phyloP scores from a whole-genome alignment of 2,797 vertebrate species.

The Enoplosus armatus region DNA sequence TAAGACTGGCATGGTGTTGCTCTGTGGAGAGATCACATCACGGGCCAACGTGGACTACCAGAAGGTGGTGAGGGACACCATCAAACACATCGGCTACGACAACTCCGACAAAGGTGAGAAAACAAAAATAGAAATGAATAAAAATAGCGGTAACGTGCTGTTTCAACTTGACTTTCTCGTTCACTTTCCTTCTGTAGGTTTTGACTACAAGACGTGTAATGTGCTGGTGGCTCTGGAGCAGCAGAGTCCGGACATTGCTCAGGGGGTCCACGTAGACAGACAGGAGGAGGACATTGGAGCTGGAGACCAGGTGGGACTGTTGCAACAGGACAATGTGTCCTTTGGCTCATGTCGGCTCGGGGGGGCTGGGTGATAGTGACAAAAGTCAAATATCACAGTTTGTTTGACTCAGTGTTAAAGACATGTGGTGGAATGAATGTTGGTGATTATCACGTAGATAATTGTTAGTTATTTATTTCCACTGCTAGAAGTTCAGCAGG shows the following conservation, averaged over 20 bases:
- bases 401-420: neutral
- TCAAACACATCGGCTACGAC: conserved; percentile 96
- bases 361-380: neutral
- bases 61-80: conserved; percentile 94
- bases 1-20: conserved; percentile 98
- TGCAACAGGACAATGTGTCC: neutral
- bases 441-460: neutral
- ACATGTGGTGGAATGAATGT: neutral
- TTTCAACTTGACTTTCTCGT: neutral
- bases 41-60: conserved; percentile 95
- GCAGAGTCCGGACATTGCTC: conserved; percentile 98
- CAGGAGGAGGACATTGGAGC: conserved; percentile 96
- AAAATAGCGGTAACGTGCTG: neutral
- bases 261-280: conserved; percentile 94
- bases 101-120: conserved; percentile 95
- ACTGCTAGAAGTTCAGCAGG: too few species aligned
- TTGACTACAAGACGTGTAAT: conserved; percentile 99
- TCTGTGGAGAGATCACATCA: conserved; percentile 98
- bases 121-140: neutral
- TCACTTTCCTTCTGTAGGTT: conserved; percentile 84
- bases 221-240: conserved; percentile 98
- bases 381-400: neutral
- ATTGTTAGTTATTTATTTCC: neutral
- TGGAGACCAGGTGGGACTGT: conserved; percentile 92
- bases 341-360: neutral